Evolutionary conservation across 2,888 invertebrate genomes (phyloP), one percentile per base, ranked within the genome.

Genomic region (Drosophila subquinaria): DNA sequence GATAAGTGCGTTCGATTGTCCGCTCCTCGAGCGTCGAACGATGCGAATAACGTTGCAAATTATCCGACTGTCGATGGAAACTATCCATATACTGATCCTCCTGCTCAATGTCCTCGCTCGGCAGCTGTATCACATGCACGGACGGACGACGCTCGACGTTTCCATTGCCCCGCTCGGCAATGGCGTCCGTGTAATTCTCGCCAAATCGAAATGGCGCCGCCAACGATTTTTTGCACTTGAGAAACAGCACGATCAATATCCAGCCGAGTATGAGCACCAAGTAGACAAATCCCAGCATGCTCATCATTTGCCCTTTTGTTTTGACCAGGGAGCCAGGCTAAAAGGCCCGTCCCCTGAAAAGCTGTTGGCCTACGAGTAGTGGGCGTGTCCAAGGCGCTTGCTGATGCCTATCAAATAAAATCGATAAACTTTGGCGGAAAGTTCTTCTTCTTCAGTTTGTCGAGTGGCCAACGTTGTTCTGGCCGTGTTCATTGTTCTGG

Each of bases 241-340:
- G 84, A 68, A 93, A 91, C 64, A 93, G 57, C 15, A 93, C 91
- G 67, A 93, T 90, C 76, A 93, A 76, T 75, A 93, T 92, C 93
- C 93, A 93, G 76, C 92, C 92, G 66, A 93, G 79, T 84, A 93
- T 92, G 42, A 93, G 88, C 62, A 92, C 87, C 75, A 93, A 81
- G 82, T 93, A 93, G 69, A 93, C 92, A 77, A 93, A 92, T 61
- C 92, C 93, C 68, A 93, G 88, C 93, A 93, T 92, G 82, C 90
- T 92, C 92, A 91, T 90, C 60, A 53, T 74, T 55, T 63, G 61
- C 73, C 76, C 61, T 74, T 69, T 11, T 20, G 8, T 33, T 33
- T 33, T 8, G 30, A 20, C 17, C 36, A 20, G 10, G 17, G 13
- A 11, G 6, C 11, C 51, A 38, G 53, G 56, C 45, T 51, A 43